Conservation (phyloP, 2,888 invertebrate genomes). For the Catocala sponsa region DNA sequence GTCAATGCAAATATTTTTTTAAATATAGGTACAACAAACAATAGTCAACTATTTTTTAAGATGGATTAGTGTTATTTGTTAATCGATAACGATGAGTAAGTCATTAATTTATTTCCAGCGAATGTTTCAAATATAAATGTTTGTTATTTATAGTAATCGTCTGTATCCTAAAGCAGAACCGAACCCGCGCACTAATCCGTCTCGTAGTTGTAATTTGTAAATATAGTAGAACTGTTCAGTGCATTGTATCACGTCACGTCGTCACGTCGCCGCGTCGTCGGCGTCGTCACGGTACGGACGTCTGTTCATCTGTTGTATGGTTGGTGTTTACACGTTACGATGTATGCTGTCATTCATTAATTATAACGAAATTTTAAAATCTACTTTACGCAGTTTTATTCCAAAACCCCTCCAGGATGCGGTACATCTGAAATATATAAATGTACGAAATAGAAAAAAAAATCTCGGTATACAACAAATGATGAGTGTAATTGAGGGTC, state of each 20-base stretch:
- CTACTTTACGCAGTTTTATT: conserved; percentile 52
- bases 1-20: conserved; percentile 68
- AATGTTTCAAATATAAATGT: conserved; percentile 38
- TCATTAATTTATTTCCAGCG: conserved; percentile 65
- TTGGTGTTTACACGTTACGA: conserved; percentile 74
- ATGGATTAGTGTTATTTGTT: conserved; percentile 62
- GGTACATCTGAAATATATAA: conserved; percentile 25
- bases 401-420: conserved; percentile 14
- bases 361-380: conserved; percentile 73
- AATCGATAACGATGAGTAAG: conserved; percentile 45
- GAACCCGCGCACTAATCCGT: conserved; percentile 56
- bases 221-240: conserved; percentile 51
- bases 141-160: conserved; percentile 43
- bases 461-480: conserved; percentile 58
- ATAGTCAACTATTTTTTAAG: conserved; percentile 69
- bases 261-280: conserved; percentile 20
- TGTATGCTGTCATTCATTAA: conserved; percentile 74
- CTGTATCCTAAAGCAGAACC: conserved; percentile 33
- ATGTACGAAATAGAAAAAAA: conserved; percentile 32
- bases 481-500: conserved; percentile 72
- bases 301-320: conserved; percentile 74
- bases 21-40: conserved; percentile 67
- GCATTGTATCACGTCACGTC: conserved; percentile 54
- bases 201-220: conserved; percentile 57
- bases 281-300: conserved; percentile 31